phyloP scores from a whole-genome alignment of 1,140 invertebrate genomes.

The Marisa cornuarietis region DNA sequence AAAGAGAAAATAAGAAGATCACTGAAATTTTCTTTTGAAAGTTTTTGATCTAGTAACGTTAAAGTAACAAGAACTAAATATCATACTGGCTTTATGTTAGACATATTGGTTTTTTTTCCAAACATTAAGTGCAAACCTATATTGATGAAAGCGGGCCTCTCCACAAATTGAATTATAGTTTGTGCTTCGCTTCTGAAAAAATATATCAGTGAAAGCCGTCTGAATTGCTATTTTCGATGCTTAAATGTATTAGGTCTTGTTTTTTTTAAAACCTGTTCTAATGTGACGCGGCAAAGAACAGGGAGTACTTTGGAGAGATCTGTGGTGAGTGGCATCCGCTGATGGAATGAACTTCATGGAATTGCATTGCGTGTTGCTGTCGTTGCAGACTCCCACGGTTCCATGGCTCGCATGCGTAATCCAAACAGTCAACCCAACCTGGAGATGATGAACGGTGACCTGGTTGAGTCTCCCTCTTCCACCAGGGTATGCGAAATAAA shows the following conservation, averaged over 20 bases:
- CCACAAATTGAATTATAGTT: too few species aligned
- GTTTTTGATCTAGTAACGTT: too few species aligned
- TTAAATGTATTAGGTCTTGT: too few species aligned
- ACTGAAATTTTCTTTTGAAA: too few species aligned
- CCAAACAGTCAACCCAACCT: conserved; percentile 40
- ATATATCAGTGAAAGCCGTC: too few species aligned
- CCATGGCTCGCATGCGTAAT: conserved; percentile 16
- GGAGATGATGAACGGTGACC: conserved; percentile 45
- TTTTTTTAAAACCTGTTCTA: background rate
- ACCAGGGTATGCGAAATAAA: conserved; percentile 37
- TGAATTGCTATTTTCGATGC: too few species aligned
- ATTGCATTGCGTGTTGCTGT: background rate
- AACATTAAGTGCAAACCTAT: background rate
- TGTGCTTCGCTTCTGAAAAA: too few species aligned
- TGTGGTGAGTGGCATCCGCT: background rate
- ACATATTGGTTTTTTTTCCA: background rate
- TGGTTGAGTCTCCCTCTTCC: conserved; percentile 50
- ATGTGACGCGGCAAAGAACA: background rate
- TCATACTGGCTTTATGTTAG: too few species aligned
- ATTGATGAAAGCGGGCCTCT: too few species aligned
- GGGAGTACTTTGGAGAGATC: background rate
- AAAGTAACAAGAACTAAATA: too few species aligned
- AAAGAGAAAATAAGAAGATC: too few species aligned
- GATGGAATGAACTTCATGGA: background rate
- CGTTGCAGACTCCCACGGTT: conserved; percentile 3